These are phyloP conservation scores for Morelia viridis DNA, from an alignment of 2,797 vertebrate genomes.

Conservation along the genomic window DNA sequence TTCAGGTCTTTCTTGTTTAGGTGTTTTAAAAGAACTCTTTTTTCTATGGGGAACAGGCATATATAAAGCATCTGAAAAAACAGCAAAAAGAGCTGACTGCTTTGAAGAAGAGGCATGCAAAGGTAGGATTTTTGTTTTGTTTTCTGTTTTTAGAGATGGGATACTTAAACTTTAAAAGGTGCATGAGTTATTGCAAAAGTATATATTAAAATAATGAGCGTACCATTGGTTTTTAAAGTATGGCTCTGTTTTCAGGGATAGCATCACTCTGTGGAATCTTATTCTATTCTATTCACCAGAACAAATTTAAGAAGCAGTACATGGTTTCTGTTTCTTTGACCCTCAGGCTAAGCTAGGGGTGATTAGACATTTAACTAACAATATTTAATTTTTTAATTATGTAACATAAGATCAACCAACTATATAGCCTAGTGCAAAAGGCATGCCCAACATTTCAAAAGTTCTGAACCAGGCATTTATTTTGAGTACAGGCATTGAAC, in stretches of 20 bases:
- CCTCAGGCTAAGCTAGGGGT: background rate
- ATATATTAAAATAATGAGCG: background rate
- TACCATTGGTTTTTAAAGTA: background rate
- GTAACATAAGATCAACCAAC: background rate
- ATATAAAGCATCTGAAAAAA: slow-evolving; percentile 94
- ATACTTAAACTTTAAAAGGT: background rate
- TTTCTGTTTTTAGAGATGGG: background rate
- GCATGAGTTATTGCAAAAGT: background rate
- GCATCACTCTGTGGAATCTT: background rate
- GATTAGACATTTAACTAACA: background rate
- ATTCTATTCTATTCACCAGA: background rate
- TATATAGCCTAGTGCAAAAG: background rate
- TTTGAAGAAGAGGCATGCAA: slow-evolving; percentile 95
- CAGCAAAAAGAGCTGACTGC: slow-evolving; percentile 93
- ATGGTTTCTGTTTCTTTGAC: background rate
- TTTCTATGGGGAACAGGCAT: slow-evolving; percentile 77
- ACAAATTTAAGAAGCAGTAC: background rate
- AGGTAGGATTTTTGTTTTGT: slow-evolving; percentile 77
- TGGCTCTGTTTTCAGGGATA: background rate
- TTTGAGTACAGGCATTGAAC: background rate
- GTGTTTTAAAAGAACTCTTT: background rate
- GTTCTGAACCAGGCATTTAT: background rate
- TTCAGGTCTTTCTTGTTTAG: background rate
- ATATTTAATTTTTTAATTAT: background rate
- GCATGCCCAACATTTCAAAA: background rate